Percentiles rank a stretch among this genome's conserved stretches.
Evolutionary conservation across 2,797 vertebrate species (phyloP).

Genomic region (Xerus rutilus): DNA sequence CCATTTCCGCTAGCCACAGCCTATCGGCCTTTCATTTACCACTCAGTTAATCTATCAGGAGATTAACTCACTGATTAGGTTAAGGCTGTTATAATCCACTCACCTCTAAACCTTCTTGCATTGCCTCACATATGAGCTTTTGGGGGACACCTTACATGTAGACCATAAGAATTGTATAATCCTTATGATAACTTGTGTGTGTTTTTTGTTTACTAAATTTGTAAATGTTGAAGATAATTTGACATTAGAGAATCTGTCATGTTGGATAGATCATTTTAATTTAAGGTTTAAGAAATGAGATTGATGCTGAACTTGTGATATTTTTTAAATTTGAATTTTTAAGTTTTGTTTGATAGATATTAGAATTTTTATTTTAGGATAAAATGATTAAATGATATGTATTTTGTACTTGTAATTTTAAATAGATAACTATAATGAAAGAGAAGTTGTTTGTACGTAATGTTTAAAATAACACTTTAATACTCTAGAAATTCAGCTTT

Average conservation of each 20-base stretch:
- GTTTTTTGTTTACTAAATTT: background rate
- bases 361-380: constrained; percentile 31
- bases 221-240: constrained; percentile 1
- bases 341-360: background rate
- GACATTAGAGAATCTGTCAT: background rate
- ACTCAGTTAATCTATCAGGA: too few species aligned
- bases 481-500: background rate
- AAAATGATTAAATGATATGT: background rate
- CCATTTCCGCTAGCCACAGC: too few species aligned
- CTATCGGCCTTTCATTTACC: too few species aligned
- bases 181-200: background rate
- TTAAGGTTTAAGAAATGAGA: background rate
- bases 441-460: background rate
- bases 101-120: too few species aligned
- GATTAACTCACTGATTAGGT: too few species aligned
- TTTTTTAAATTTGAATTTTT: background rate
- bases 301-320: background rate
- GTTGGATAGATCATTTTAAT: background rate
- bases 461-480: background rate
- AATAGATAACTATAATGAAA: background rate
- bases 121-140: too few species aligned
- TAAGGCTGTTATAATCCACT: too few species aligned
- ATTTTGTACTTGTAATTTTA: constrained; percentile 17
- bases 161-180: background rate
- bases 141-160: too few species aligned